Base-by-base conservation (phyloP, 2,113 vertebrate species). In the Misgurnus anguillicaudatus region DNA sequence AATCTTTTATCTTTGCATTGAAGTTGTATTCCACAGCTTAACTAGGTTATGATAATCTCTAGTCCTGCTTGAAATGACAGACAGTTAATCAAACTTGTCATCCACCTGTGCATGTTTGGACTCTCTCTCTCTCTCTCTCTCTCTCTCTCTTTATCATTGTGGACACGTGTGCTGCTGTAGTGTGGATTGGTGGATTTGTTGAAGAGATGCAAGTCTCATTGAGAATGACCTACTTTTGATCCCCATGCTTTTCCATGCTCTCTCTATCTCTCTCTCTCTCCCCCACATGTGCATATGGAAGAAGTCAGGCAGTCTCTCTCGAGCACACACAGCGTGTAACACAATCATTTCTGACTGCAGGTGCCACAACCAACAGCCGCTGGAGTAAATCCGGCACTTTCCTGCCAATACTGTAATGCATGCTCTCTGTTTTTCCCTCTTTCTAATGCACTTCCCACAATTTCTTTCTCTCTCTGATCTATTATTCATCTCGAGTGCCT, bases 171-270 rank as follows among this genome's bases (percentile, higher is more conserved):
- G 62, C 78, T 5, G 9, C 86, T 67, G 84, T 86, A 71, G 81
- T 62, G 57, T 77, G 80, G 75, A 82, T 77, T 83, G 78, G 73
- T 51, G 10, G 21, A 31, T 66, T n/a, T 48, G 42, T 55, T 82
- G 41, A 38, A 48, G 31, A 72, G 77, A 87, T 62, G 83, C 48
- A 79, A 84, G 86, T 89, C 86, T 91, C 88, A 51, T 66, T 84
- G 83, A 91, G 75, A 84, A 73, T 93, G 90, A 93, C 92, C 92
- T 92, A 93, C 88, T 91, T 93, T 89, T 85, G 61, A 77, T 87
- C 77, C 71, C 67, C 65, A n/a, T 68, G 38, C 36, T 24, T 69
- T 24, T 53, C 45, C 7, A 57, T 36, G 19, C 41, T 63, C 64
- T 31, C 61, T 51, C 66, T 45, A 39, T 16, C 16, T 61, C 55